These are phyloP conservation scores for Plagiodera versicolora DNA, from an alignment of 2,888 invertebrate genomes.

Conservation along the genomic window DNA sequence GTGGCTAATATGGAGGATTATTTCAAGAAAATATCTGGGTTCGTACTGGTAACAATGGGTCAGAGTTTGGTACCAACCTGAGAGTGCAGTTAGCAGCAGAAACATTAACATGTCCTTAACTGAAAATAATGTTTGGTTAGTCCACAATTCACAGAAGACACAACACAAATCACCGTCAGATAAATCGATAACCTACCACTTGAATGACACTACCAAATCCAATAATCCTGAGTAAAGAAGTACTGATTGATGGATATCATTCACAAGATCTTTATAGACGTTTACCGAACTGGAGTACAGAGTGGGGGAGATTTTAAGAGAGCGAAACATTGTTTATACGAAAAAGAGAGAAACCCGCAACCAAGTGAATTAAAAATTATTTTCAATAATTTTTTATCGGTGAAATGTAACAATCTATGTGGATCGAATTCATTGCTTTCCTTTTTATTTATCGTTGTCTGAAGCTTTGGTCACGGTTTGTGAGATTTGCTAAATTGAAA, in stretches of 20 bases:
- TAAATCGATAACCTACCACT: background rate
- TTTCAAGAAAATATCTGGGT: constrained; percentile 31
- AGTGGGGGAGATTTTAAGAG: constrained; percentile 9
- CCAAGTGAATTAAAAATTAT: constrained; percentile 40
- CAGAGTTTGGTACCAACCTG: constrained; percentile 34
- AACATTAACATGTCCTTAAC: constrained; percentile 37
- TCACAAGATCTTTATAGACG: background rate
- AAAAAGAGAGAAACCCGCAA: constrained; percentile 43
- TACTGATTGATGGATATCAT: background rate
- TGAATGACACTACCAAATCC: background rate
- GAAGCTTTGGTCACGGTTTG: constrained; percentile 33
- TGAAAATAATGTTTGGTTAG: constrained; percentile 27
- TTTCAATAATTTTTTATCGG: constrained; percentile 41
- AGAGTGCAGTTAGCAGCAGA: constrained; percentile 31
- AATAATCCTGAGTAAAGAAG: background rate
- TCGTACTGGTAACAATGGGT: background rate
- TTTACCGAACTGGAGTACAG: constrained; percentile 10
- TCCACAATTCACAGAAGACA: background rate
- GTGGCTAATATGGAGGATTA: constrained; percentile 18
- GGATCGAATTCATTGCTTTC: constrained; percentile 45
- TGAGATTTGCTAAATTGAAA: constrained; percentile 18
- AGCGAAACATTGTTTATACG: constrained; percentile 33
- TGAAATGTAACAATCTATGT: constrained; percentile 44
- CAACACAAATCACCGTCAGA: background rate
- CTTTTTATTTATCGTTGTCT: constrained; percentile 35